phyloP scores from a whole-genome alignment of 2,797 vertebrate species.

The Taeniopygia guttata region DNA sequence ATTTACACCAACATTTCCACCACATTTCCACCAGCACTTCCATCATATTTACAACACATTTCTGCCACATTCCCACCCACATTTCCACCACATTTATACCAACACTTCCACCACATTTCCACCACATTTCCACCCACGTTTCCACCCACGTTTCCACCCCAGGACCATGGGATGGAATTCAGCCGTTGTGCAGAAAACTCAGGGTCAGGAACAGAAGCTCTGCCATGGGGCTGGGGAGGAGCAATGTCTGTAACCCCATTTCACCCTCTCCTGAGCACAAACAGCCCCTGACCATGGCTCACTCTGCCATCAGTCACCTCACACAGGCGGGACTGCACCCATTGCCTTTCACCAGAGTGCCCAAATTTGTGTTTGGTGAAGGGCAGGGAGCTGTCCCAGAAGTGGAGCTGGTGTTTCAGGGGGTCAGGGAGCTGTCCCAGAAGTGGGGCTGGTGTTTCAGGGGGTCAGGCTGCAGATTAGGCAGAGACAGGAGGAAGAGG shows the following conservation, averaged over 20 bases:
- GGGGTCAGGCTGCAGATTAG: neutral
- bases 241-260: fast-evolving
- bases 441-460: neutral
- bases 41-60: no score
- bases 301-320: neutral
- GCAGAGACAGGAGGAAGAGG: neutral
- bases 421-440: fast-evolving
- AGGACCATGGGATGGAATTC: fast-evolving
- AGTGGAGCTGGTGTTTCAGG: no score
- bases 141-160: neutral
- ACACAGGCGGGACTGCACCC: neutral
- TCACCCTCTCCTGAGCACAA: neutral
- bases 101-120: no score
- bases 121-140: neutral
- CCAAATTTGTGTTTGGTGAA: fast-evolving
- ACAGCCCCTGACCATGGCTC: fast-evolving
- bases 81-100: no score
- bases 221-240: neutral
- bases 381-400: no score
- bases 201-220: fast-evolving
- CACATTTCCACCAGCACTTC: neutral
- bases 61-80: neutral
- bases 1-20: no score
- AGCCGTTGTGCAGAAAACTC: neutral
- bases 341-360: fast-evolving